Conservation (phyloP, 2,113 vertebrate species). For the Rana temporaria region DNA sequence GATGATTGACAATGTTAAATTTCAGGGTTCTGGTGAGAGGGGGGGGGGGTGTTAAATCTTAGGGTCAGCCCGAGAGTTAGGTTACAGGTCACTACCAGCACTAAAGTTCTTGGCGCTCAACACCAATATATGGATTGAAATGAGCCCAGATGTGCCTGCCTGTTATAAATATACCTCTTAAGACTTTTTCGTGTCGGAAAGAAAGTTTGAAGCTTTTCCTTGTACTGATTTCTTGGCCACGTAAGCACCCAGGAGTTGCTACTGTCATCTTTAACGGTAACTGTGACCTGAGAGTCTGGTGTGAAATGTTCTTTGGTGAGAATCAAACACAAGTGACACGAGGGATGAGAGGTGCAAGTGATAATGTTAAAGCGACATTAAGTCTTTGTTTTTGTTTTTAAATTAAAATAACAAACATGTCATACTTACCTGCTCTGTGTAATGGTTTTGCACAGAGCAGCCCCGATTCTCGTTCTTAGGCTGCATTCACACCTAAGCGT, state of each 20-base stretch:
- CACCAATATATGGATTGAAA: neutral
- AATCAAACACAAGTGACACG: slow-evolving; percentile 35
- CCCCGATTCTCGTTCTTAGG: too few species aligned
- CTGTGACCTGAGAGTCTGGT: slow-evolving; percentile 20
- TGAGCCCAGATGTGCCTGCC: neutral
- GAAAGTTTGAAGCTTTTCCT: neutral
- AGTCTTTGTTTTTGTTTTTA: too few species aligned
- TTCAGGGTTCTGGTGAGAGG: too few species aligned
- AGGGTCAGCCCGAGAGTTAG: too few species aligned
- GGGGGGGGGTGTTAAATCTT: too few species aligned
- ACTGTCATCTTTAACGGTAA: slow-evolving; percentile 24
- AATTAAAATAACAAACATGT: too few species aligned
- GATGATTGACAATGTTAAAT: too few species aligned
- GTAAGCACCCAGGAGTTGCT: neutral
- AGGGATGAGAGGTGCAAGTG: neutral
- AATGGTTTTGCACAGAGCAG: too few species aligned
- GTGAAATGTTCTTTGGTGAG: slow-evolving; percentile 35
- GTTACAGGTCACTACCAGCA: neutral
- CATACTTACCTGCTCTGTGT: too few species aligned
- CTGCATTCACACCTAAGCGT: too few species aligned
- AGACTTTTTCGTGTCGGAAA: neutral
- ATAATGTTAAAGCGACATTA: too few species aligned
- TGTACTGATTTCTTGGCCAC: neutral
- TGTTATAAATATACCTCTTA: neutral
- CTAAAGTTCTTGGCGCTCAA: neutral